Evolutionary conservation across 2,797 vertebrate species (phyloP).

Genomic region (Melanotaenia boesemani): DNA sequence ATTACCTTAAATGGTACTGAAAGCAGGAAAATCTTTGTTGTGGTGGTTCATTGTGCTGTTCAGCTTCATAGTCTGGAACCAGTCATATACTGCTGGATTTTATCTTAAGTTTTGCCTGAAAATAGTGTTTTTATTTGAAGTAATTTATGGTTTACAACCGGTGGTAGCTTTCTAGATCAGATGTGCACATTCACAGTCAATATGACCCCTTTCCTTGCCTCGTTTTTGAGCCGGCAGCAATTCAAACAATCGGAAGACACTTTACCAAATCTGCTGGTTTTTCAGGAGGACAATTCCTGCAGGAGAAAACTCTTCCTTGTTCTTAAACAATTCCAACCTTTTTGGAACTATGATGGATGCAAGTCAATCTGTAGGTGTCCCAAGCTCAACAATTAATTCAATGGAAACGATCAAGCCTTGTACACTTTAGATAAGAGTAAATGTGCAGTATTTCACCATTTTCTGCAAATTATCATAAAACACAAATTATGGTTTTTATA

Average conservation of each 20-base stretch:
- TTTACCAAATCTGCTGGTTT: too few relatives aligned
- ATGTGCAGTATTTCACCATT: background rate
- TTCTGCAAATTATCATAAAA: background rate
- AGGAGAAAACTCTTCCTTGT: background rate
- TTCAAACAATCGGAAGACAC: too few relatives aligned
- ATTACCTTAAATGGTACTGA: too few relatives aligned
- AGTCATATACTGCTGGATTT: background rate
- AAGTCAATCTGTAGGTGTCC: background rate
- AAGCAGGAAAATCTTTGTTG: background rate
- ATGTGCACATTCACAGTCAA: too few relatives aligned
- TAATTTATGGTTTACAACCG: too few relatives aligned
- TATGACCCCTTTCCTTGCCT: too few relatives aligned
- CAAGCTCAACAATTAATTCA: background rate
- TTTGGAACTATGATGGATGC: background rate
- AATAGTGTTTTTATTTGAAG: background rate
- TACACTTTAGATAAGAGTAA: background rate
- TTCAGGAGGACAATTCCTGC: too few relatives aligned
- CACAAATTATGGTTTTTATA: background rate
- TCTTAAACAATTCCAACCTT: background rate
- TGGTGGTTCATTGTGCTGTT: background rate
- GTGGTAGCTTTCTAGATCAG: too few relatives aligned
- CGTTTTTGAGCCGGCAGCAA: too few relatives aligned
- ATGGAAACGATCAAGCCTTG: background rate
- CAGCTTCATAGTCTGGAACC: background rate
- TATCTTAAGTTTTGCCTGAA: background rate